Conservation (phyloP, 2,113 vertebrate species). For the Macrotis lagotis region DNA sequence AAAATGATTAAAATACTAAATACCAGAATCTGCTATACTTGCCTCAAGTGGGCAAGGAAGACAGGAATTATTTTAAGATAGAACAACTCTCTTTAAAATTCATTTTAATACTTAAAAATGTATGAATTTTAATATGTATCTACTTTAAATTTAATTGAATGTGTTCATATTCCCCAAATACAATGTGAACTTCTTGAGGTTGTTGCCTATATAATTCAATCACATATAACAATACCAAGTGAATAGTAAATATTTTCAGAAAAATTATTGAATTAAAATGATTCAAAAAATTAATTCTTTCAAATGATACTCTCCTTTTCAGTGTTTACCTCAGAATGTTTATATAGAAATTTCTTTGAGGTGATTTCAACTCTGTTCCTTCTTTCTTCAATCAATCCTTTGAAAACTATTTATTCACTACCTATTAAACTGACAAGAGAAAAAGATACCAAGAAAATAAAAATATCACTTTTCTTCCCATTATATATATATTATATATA, state of each 20-base stretch:
- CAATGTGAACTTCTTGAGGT: background rate
- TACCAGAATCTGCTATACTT: background rate
- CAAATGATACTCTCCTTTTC: background rate
- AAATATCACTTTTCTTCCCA: background rate
- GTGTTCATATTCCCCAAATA: background rate
- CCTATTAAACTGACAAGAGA: background rate
- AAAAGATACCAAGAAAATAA: background rate
- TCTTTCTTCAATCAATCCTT: background rate
- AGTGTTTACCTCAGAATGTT: background rate
- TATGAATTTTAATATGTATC: background rate
- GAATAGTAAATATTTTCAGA: background rate
- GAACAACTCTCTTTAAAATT: background rate
- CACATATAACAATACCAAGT: background rate
- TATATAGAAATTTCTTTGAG: background rate
- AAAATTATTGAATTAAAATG: background rate
- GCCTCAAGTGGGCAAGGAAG: background rate
- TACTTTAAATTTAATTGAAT: background rate
- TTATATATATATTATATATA: no score
- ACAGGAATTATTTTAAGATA: background rate
- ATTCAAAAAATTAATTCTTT: background rate
- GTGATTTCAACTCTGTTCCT: background rate
- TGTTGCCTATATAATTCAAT: background rate
- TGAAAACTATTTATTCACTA: background rate
- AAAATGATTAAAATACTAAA: conserved; percentile 10
- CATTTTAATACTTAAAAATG: background rate